Evolutionary conservation across 2,797 vertebrate genomes (phyloP).

Genomic region (Euphonia xanthogaster): DNA sequence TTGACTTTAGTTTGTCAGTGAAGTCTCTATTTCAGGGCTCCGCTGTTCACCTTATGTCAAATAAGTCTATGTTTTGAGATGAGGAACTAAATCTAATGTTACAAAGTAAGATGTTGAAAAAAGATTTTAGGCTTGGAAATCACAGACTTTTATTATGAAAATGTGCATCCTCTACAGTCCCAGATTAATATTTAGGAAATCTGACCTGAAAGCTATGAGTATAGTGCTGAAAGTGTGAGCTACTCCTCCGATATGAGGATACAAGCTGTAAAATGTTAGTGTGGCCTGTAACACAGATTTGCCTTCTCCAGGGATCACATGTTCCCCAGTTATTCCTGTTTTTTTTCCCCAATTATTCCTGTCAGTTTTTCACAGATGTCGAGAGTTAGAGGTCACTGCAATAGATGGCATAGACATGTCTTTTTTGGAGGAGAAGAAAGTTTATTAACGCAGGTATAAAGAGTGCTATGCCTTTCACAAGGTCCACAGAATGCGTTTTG

Average conservation of each 20-base stretch:
- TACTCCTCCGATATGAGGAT: neutral
- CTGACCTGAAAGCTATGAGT: neutral
- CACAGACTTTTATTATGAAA: neutral
- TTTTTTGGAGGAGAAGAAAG: neutral
- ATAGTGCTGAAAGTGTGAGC: neutral
- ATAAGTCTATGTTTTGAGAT: neutral
- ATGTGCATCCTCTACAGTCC: neutral
- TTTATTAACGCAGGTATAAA: neutral
- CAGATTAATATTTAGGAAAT: neutral
- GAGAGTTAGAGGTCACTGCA: neutral
- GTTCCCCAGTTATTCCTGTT: neutral
- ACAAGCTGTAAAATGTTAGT: neutral
- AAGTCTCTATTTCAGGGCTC: neutral
- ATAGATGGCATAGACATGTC: neutral
- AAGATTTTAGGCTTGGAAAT: neutral
- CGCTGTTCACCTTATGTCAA: accelerated
- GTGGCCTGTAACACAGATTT: neutral
- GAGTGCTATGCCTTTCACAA: neutral
- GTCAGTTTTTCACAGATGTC: neutral
- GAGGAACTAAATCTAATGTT: neutral
- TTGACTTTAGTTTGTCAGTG: neutral
- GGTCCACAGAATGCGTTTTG: neutral
- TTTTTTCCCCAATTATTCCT: neutral
- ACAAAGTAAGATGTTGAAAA: neutral
- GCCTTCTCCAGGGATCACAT: neutral